Conservation (phyloP, 2,888 invertebrate species). For the Drosophila melanosoma region DNA sequence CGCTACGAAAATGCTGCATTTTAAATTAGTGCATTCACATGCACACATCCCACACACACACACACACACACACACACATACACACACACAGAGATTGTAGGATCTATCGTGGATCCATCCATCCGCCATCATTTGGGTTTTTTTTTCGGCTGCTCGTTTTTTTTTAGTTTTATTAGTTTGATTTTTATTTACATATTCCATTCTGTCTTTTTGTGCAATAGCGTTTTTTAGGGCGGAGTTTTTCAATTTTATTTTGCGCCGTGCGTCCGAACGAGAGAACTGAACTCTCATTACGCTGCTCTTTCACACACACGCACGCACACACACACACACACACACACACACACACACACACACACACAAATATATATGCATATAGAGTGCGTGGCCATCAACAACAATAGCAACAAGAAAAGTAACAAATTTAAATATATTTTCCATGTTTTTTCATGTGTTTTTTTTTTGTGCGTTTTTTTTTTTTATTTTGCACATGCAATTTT, state of each 20-base stretch:
- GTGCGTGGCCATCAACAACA: slow-evolving; percentile 39
- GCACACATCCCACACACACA: slow-evolving; percentile 6
- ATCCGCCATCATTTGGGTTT: slow-evolving; percentile 35
- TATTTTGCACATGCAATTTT: slow-evolving; percentile 45
- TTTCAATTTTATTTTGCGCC: slow-evolving; percentile 83
- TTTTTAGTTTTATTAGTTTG: slow-evolving; percentile 75
- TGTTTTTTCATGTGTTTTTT: slow-evolving; percentile 27
- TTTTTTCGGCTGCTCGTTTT: slow-evolving; percentile 55
- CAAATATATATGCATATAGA: neutral
- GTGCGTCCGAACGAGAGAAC: slow-evolving; percentile 65
- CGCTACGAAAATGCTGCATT: slow-evolving; percentile 72
- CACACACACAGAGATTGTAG: slow-evolving; percentile 15
- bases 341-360: slow-evolving; percentile 15
- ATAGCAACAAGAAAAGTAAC: slow-evolving; percentile 60
- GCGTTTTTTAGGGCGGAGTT: slow-evolving; percentile 84
- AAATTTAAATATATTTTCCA: slow-evolving; percentile 70
- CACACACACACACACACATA: slow-evolving; percentile 8
- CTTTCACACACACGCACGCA: slow-evolving; percentile 47
- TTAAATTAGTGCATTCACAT: slow-evolving; percentile 81
- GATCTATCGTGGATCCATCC: slow-evolving; percentile 40
- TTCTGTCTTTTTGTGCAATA: slow-evolving; percentile 55
- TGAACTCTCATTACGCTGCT: slow-evolving; percentile 44
- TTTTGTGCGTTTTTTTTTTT: slow-evolving; percentile 18
- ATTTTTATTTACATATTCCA: slow-evolving; percentile 72
- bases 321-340: slow-evolving; percentile 18